phyloP scores from a whole-genome alignment of 2,113 vertebrate species.

The Himantopus leucocephalus region DNA sequence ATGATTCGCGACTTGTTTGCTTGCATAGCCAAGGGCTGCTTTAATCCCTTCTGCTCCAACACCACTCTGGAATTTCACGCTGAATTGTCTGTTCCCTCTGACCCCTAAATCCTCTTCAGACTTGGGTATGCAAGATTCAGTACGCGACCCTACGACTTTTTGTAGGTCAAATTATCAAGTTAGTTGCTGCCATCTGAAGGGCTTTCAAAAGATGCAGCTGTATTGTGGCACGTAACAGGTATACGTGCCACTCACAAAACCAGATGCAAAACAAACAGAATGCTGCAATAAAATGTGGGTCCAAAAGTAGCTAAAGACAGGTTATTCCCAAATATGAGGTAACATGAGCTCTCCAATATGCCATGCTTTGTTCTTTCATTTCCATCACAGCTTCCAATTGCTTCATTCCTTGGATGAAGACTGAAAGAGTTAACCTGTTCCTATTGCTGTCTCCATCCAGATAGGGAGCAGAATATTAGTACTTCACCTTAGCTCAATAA shows the following conservation, averaged over 20 bases:
- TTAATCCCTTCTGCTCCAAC: not conserved
- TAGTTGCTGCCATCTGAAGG: not conserved
- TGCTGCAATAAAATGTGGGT: not conserved
- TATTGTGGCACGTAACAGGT: not conserved
- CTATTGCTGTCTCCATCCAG: not conserved
- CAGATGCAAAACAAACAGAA: not conserved
- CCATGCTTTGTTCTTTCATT: not conserved
- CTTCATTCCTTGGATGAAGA: not conserved
- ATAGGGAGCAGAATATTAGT: not conserved
- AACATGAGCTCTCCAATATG: not conserved
- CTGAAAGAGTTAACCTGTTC: not conserved
- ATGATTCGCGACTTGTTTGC: accelerated
- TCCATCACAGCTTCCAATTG: not conserved
- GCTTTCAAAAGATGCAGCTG: not conserved
- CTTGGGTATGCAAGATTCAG: not conserved
- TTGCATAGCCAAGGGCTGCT: not conserved
- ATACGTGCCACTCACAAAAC: not conserved
- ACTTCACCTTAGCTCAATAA: not conserved
- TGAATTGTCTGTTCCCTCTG: not conserved
- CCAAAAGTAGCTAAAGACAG: not conserved
- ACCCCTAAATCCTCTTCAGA: not conserved
- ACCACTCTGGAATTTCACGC: not conserved
- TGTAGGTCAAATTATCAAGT: not conserved
- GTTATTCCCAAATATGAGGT: not conserved
- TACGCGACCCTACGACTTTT: not conserved